These are phyloP conservation scores for Bimastos eiseni DNA, from an alignment of 2,888 invertebrate species.

Conservation along the genomic window DNA sequence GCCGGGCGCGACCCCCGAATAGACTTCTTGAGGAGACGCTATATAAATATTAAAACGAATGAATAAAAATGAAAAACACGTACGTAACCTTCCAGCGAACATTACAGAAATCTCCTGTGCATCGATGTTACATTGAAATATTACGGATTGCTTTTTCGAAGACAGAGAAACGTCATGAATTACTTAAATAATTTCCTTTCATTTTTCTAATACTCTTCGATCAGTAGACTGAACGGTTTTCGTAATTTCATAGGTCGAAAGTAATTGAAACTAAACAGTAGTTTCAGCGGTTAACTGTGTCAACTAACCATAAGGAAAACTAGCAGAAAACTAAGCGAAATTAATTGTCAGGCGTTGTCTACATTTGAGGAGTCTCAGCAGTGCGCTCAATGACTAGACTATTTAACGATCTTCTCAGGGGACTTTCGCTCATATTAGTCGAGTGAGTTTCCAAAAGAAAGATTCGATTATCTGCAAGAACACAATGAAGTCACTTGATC, in stretches of 20 bases:
- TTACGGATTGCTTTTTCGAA: not conserved
- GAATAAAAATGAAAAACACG: too few relatives aligned
- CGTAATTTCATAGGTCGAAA: not conserved
- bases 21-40: too few relatives aligned
- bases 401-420: not conserved
- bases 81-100: too few relatives aligned
- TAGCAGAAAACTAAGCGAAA: not conserved
- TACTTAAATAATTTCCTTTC: too few relatives aligned
- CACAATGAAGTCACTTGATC: not conserved
- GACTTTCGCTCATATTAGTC: not conserved
- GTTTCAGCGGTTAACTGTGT: not conserved
- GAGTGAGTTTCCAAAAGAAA: not conserved
- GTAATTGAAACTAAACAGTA: not conserved
- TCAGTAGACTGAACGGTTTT: not conserved
- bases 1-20: too few relatives aligned
- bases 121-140: too few relatives aligned
- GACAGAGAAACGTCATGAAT: not conserved
- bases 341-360: not conserved
- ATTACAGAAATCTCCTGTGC: too few relatives aligned
- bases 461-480: not conserved
- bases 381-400: not conserved
- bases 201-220: not conserved
- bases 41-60: too few relatives aligned
- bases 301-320: not conserved
- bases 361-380: not conserved